phyloP scores from a whole-genome alignment of 2,113 vertebrate genomes.

The Ptyas mucosa region DNA sequence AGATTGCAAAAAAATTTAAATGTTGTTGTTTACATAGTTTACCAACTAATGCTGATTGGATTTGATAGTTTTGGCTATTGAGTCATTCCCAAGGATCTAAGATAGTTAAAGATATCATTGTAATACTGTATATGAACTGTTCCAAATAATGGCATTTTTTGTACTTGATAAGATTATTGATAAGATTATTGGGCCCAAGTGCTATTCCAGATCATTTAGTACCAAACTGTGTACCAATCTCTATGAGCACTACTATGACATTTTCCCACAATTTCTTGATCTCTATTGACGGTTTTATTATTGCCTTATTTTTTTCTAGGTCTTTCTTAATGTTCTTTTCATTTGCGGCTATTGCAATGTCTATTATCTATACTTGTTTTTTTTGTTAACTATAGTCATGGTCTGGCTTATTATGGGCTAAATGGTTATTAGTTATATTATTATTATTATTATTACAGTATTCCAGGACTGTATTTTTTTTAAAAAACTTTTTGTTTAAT shows the following conservation, averaged over 20 bases:
- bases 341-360: not conserved
- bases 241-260: not conserved
- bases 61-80: not conserved
- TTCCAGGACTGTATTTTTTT: not conserved
- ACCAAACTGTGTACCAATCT: not conserved
- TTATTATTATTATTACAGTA: not conserved
- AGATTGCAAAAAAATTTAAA: not conserved
- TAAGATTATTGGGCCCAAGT: not conserved
- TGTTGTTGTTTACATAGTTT: not conserved
- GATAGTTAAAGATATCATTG: not conserved
- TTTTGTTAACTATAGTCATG: not conserved
- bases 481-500: not conserved
- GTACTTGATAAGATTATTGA: not conserved
- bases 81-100: not conserved
- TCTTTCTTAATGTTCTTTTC: not conserved
- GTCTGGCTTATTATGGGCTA: not conserved
- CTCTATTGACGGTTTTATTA: not conserved
- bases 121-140: not conserved
- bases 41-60: not conserved
- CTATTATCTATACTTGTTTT: not conserved
- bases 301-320: not conserved
- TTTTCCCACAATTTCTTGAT: not conserved
- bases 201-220: not conserved
- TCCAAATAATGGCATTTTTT: not conserved
- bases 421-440: not conserved